Evolutionary conservation across 2,113 vertebrate species (phyloP), one percentile per base, ranked within the genome.

Genomic region (Ammodytes dubius): DNA sequence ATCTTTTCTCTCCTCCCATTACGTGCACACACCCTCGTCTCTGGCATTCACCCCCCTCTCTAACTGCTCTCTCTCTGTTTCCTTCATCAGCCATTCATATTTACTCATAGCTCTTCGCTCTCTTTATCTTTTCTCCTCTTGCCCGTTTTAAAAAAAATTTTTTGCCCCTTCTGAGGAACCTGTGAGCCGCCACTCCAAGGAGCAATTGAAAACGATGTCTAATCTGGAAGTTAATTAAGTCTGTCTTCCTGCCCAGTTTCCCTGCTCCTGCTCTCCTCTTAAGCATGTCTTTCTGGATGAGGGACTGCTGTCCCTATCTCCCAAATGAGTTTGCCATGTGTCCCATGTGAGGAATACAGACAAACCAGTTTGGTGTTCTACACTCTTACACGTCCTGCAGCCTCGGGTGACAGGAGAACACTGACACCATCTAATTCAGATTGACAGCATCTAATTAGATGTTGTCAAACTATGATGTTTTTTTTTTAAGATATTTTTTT

Each of bases 141-240:
- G 27, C 50, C 15, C 5, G 27, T 76, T 84, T n/a, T n/a, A n/a
- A n/a, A n/a, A n/a, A n/a, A n/a, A n/a, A n/a, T 70, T 47, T 6
- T 57, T 37, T 83, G 74, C 79, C 70, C 80, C 83, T 84, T 89
- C 85, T 73, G 78, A 83, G 84, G 85, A 87, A 87, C 84, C 87
- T 83, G 74, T 79, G 74, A 87, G 81, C 80, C 27, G 27, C 27
- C 27, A 43, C 87, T 87, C 70, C 65, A 39, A 81, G 67, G 70
- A 71, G 63, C 75, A 70, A 40, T 53, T 88, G 70, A 89, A 91
- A 91, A 90, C 87, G 72, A 67, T 42, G 65, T 87, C 87, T 92
- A 90, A 93, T 91, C 88, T 89, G 74, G 87, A 88, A 91, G 89
- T 93, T 92, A 93, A 93, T 92, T 90, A 90, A 93, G 85, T 92